Evolutionary conservation across 2,113 vertebrate genomes (phyloP), one percentile per base, ranked within the genome.

Genomic region (Ibidorhyncha struthersii): DNA sequence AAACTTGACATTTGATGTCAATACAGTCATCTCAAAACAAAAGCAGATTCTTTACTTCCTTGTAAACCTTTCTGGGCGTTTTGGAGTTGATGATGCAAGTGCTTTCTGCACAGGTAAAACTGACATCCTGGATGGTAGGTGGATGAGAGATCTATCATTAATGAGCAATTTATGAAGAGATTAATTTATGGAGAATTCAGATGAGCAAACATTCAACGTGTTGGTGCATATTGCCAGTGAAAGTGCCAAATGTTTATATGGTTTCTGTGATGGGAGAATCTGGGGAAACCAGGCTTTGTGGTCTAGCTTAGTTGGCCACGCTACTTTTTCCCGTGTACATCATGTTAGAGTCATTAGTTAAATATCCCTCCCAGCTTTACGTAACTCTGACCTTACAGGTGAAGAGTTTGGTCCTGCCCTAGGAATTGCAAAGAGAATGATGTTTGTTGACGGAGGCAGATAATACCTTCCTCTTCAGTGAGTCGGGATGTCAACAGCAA

Each of bases 331-430:
- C 79, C 86, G 74, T 49, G 29, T 71, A 69, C 58, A 26, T 93
- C 70, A 76, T 14, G 15, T 82, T 84, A 40, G 34, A 94, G 53
- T 85, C 36, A 93, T 88, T 91, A 52, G 65, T 85, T 94, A 84
- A 96, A 63, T 74, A 84, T 72, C 52, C 49, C 82, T 96, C 63
- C 78, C 87, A 91, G 40, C 50, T 83, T 93, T 90, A 91, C 1
- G 0, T 92, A 94, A 95, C 49, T 94, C 80, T 92, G 86, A 93
- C 91, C 70, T 96, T 78, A 72, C 63, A 94, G 58, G 40, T 86
- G 72, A 96, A 81, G 70, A 73, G 81, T 86, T 95, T 91, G 78
- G 67, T 91, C 71, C 82, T 96, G 73, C 87, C 94, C 83, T 84
- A 49, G 82, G 81, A 90, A 87, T 45, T 91, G 49, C 77, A 86